Conservation (phyloP, 2,888 invertebrate species). For the Elgonia sp. region DNA sequence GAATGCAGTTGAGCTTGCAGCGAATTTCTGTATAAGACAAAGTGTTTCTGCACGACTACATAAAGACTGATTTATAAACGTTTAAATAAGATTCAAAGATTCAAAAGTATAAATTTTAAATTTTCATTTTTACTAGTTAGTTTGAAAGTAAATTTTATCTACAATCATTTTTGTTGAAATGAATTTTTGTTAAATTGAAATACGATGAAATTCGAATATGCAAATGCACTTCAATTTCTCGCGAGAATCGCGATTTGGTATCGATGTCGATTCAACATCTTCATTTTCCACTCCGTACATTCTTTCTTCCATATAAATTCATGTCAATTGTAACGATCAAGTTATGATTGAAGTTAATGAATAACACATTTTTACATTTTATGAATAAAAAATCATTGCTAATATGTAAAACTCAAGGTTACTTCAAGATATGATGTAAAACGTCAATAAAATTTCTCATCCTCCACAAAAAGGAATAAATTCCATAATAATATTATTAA, state of each 20-base stretch:
- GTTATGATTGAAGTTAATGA: constrained; percentile 42
- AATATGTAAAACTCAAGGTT: constrained; percentile 44
- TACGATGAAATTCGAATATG: no score
- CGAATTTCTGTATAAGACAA: no score
- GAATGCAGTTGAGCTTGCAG: no score
- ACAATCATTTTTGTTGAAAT: no score
- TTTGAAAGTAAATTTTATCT: no score
- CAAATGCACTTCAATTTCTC: no score
- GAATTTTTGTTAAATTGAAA: no score
- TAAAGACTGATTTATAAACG: no score
- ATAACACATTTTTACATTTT: constrained; percentile 50
- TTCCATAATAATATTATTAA: background rate
- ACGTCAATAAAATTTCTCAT: background rate
- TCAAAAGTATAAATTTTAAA: no score
- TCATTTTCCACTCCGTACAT: constrained; percentile 8
- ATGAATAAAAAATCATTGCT: constrained; percentile 41
- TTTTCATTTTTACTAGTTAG: no score
- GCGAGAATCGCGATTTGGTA: background rate
- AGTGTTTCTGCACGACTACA: no score
- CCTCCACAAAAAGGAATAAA: background rate
- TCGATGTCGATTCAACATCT: constrained; percentile 13
- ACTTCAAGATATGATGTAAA: constrained; percentile 26
- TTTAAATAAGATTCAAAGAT: no score
- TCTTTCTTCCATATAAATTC: constrained; percentile 39
- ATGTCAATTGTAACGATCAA: constrained; percentile 42